Evolutionary conservation across 2,888 invertebrate genomes (phyloP).

Genomic region (Smittia sp.): DNA sequence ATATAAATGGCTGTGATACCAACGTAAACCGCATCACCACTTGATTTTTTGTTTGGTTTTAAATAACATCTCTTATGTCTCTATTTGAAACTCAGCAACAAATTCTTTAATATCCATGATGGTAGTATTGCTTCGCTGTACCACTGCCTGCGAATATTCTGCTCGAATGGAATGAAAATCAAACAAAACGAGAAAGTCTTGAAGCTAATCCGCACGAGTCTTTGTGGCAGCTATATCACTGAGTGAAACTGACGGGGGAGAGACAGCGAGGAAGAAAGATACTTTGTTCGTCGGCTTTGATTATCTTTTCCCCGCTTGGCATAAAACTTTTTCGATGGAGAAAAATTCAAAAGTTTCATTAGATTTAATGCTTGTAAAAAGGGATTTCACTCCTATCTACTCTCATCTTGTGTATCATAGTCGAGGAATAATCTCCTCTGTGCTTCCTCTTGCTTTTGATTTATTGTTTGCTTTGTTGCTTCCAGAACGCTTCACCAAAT

Average conservation of each 20-base stretch:
- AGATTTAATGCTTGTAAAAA: conserved; percentile 33
- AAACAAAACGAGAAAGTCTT: background rate
- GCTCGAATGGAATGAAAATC: background rate
- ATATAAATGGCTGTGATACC: too few relatives aligned
- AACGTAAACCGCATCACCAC: too few relatives aligned
- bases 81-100: too few relatives aligned
- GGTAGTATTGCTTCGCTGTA: too few relatives aligned
- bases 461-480: conserved; percentile 33
- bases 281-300: conserved; percentile 9
- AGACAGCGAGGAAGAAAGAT: background rate
- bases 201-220: background rate
- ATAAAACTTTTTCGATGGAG: background rate
- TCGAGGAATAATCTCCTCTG: background rate
- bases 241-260: too few relatives aligned
- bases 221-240: background rate
- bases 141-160: too few relatives aligned
- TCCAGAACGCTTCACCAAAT: background rate
- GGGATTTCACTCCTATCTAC: conserved; percentile 28
- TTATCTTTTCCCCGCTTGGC: background rate
- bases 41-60: too few relatives aligned
- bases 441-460: conserved; percentile 32
- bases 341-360: conserved; percentile 29
- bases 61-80: too few relatives aligned
- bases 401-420: conserved; percentile 5
- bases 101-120: too few relatives aligned